A percentile compares a stretch with the other conserved stretches of the same genome.
Evolutionary conservation across 1,140 invertebrate species (phyloP).

Genomic region (Bombus ignitus): DNA sequence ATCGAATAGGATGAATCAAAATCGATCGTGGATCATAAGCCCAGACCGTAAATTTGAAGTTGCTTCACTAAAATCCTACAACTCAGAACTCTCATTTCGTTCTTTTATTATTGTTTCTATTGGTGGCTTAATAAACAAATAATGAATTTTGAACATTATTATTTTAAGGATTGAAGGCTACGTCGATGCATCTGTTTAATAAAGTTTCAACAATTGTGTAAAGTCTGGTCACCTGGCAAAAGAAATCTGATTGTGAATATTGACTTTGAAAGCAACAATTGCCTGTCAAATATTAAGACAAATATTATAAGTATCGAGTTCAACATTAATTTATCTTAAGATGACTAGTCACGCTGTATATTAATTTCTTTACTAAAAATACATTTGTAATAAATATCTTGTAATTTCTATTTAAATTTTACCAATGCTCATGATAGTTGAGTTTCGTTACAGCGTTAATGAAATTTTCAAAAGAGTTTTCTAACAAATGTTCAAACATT

Average conservation of each 20-base stretch:
- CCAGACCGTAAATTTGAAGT: constrained; percentile 24
- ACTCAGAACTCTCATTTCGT: not conserved
- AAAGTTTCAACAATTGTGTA: constrained; percentile 64
- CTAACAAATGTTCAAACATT: not conserved
- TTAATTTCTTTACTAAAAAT: no score
- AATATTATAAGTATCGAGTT: no score
- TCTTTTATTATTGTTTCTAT: not conserved
- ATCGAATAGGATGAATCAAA: constrained; percentile 47
- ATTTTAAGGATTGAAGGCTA: not conserved
- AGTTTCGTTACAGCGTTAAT: no score
- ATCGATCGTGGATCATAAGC: constrained; percentile 36
- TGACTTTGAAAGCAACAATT: constrained; percentile 15
- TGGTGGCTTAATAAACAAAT: not conserved
- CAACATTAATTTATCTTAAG: no score
- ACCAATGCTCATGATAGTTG: no score
- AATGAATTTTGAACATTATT: not conserved
- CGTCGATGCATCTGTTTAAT: not conserved
- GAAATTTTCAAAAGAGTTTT: no score
- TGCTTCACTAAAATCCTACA: not conserved
- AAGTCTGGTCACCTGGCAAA: constrained; percentile 61
- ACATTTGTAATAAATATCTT: no score
- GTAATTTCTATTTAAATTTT: no score
- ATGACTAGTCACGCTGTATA: no score
- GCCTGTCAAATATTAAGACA: no score
- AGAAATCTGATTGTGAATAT: constrained; percentile 62